phyloP scores from a whole-genome alignment of 1,140 invertebrate genomes.

The Fopius arisanus region DNA sequence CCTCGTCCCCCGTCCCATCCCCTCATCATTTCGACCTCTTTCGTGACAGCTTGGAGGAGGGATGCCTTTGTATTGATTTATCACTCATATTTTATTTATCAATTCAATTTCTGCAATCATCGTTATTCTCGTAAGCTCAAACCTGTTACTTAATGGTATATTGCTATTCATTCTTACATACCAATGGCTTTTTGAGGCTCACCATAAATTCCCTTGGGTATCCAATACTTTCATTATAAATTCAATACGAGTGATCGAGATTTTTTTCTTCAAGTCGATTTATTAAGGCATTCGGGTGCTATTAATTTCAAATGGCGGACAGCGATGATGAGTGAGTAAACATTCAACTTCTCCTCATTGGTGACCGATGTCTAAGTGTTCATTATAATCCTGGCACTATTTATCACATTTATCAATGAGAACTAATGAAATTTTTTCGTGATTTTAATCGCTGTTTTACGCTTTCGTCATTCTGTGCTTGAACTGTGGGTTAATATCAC shows the following conservation, averaged over 20 bases:
- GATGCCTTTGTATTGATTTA: slow-evolving; percentile 38
- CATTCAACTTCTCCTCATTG: not conserved
- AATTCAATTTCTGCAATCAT: slow-evolving; percentile 44
- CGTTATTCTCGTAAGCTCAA: slow-evolving; percentile 48
- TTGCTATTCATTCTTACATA: not conserved
- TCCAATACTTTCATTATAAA: slow-evolving; percentile 1
- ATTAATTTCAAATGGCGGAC: not conserved
- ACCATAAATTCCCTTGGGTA: not conserved
- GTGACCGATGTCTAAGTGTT: not conserved
- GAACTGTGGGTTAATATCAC: not conserved
- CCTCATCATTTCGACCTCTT: slow-evolving; percentile 63
- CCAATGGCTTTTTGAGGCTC: not conserved
- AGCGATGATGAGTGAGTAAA: not conserved
- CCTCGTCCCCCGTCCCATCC: slow-evolving; percentile 33
- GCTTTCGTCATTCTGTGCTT: not conserved
- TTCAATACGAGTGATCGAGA: not conserved
- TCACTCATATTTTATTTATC: slow-evolving; percentile 38
- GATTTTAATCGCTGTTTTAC: not conserved
- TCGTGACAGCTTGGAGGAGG: slow-evolving; percentile 67
- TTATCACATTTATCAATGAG: not conserved
- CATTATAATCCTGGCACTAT: not conserved
- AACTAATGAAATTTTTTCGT: not conserved
- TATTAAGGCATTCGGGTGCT: not conserved
- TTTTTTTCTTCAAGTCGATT: not conserved
- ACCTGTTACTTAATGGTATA: slow-evolving; percentile 47